Evolutionary conservation across 2,888 invertebrate genomes (phyloP), one percentile per base, ranked within the genome.

Genomic region (Drosophila flavopinicola): DNA sequence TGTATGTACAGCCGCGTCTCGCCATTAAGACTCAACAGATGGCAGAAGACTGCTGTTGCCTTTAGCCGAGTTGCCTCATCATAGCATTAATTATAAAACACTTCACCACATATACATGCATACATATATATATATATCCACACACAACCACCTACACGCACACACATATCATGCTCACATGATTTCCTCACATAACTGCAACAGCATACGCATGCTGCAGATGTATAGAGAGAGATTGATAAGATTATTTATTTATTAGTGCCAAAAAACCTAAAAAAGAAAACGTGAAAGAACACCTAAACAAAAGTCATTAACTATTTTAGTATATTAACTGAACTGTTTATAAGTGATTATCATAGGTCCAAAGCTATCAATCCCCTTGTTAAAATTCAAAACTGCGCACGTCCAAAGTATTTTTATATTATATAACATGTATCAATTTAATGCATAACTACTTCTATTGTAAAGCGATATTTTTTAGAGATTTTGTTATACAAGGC

Each of bases 181-280:
- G 41, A 54, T 66, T 78, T 53, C 67, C 75, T 60, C 78, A 63
- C 27, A 56, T 29, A 49, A 38, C 58, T 53, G 54, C 51, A 44
- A 45, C 15, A 48, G 7, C 27, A 11, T 11, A 29, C 10, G 15
- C 6, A 23, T 15, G 37, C 35, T 57, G 69, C 52, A 32, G 61
- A 66, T 54, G 56, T 53, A 42, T 48, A 60, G 70, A 82, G 85
- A 82, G 83, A 79, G 84, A 78, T 83, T 78, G 42, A 76, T 79
- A 79, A 85, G 86, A 85, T 83, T 83, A 79, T 83, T 85, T 85
- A 79, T 79, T 79, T 45, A 66, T 66, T 85, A 80, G 80, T 86
- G 80, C 86, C 84, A 85, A 80, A 80, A 59, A 68, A 15, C 13
- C n/a, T 33, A 39, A 17, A 29, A 24, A 15, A 25, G 20, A 20